These are phyloP conservation scores for Chironomus riparius DNA, from an alignment of 2,888 invertebrate genomes.

Conservation along the genomic window DNA sequence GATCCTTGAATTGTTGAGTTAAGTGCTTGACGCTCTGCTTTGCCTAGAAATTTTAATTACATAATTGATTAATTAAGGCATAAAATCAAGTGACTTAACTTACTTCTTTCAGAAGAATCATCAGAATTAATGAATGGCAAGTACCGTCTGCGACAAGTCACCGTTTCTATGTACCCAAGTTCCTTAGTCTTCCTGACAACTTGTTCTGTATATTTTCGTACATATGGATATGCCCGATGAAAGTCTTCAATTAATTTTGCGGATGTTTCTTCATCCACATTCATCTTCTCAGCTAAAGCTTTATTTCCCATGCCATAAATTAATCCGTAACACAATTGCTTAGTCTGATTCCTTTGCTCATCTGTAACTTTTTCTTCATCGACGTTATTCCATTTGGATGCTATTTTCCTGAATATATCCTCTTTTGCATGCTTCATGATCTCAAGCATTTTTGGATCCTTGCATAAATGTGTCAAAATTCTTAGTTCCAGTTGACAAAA, in stretches of 20 bases:
- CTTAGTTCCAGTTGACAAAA: conserved; percentile 94
- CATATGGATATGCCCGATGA: conserved; percentile 63
- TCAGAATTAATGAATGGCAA: conserved; percentile 64
- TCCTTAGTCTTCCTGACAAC: conserved; percentile 55
- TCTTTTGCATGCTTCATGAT: conserved; percentile 54
- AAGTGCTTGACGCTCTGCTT: conserved; percentile 92
- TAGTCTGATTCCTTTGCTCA: conserved; percentile 73
- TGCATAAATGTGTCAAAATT: conserved; percentile 81
- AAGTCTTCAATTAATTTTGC: conserved; percentile 69
- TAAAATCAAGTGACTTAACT: too few species aligned
- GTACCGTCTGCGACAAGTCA: conserved; percentile 68
- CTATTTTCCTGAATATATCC: conserved; percentile 79
- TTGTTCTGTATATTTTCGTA: conserved; percentile 42
- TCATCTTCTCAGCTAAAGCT: conserved; percentile 68
- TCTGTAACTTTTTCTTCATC: conserved; percentile 58
- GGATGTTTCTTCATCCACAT: conserved; percentile 71
- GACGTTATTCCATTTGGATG: conserved; percentile 72
- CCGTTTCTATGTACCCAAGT: conserved; percentile 74
- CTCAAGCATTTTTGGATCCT: conserved; percentile 58
- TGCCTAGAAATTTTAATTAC: conserved; percentile 37
- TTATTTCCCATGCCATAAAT: conserved; percentile 93
- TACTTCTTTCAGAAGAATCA: conserved; percentile 48
- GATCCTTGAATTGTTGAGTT: conserved; percentile 95
- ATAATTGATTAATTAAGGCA: too few species aligned
- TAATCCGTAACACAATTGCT: conserved; percentile 91